Base-by-base conservation (phyloP, 2,113 vertebrate genomes). In the Apodemus speciosus region DNA sequence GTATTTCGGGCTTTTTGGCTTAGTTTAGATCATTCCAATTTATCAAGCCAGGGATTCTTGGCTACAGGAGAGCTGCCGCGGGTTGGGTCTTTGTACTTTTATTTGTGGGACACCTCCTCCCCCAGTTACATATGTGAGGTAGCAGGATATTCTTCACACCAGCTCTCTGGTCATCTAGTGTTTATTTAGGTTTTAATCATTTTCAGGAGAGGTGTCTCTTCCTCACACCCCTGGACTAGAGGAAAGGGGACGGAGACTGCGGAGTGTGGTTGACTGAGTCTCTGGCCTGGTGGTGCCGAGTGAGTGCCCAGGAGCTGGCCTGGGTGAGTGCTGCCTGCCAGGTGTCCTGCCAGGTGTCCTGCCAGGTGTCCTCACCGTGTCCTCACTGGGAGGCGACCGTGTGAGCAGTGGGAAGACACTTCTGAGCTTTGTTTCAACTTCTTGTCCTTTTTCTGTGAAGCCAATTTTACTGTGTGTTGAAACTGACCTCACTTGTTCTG, bases 401-500 rank as follows among this genome's bases (percentile, higher is more conserved):
- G 84, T 0, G 66, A 94, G 93, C 32, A 46, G 51, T 92, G 76
- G 94, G 53, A 81, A 94, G 89, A 93, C 58, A 23, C 64, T 27
- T 62, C 49, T 90, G 76, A 93, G 76, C 96, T 96, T 93, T 90
- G 89, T 92, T 95, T 97, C 84, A 91, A 11, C 95, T 72, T 43
- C 16, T 38, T 38, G 21, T 25, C 23, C 3, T 95, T 96, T 97
- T 93, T 89, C 71, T 95, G 53, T 96, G 94, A 87, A 97, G 77
- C 87, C 20, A 20, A 8, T 49, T 80, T 96, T 95, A 85, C 96
- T 93, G 66, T 94, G 62, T 92, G 94, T 96, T 94, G 79, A 25
- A 96, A 88, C 80, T 94, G 92, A 95, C 80, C 92, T 93, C 93
- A 86, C 81, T 97, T 95, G 97, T 97, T 96, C 96, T 96, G 96